Evolutionary conservation across 2,888 invertebrate genomes (phyloP), one percentile per base, ranked within the genome.

Genomic region (Erebia epiphron): DNA sequence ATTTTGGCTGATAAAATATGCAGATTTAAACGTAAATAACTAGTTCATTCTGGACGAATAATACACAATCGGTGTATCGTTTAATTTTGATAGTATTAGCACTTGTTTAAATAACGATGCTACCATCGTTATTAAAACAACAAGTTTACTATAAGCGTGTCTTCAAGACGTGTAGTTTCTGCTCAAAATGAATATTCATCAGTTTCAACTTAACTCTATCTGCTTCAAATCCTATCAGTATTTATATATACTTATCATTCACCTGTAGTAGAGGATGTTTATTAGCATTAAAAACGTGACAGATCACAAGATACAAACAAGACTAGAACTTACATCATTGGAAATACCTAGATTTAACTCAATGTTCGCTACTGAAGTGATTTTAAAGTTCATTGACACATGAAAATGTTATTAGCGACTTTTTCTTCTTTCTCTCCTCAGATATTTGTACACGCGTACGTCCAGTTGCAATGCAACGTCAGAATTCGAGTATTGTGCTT

Each of bases 381-480:
- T 11, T 11, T 41, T 52, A 57, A 57, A 66, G 66, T 66, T 66
- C 66, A 66, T 35, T 57, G 66, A 66, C 66, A 43, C 46, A 11
- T 62, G 41, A 10, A 52, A 56, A 52, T 64, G 26, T 54, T 35
- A 62, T 16, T 35, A 16, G 35, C 16, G 52, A 5, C 11, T 35
- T 64, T 52, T 50, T 46, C 14, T 5, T 21, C 43, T 3, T 64
- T 41, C 26, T 52, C 41, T 18, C 64, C 64, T 64, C 35, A 16
- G 35, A 35, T n/a, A 54, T 64, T 64, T 50, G 52, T 52, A 16
- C 13, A 46, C 26, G 66, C 66, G 21, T 21, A 56, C 56, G 54
- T 66, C 11, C 56, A 66, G 43, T 54, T 56, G 43, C 66, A 66
- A 66, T 56, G 54, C 66, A 66, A 66, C 57, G 43, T 66, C 43